Percentiles rank a stretch among this genome's conserved stretches.
These are phyloP conservation scores for Eristalis arbustorum DNA, from an alignment of 2,888 invertebrate genomes.

Conservation along the genomic window DNA sequence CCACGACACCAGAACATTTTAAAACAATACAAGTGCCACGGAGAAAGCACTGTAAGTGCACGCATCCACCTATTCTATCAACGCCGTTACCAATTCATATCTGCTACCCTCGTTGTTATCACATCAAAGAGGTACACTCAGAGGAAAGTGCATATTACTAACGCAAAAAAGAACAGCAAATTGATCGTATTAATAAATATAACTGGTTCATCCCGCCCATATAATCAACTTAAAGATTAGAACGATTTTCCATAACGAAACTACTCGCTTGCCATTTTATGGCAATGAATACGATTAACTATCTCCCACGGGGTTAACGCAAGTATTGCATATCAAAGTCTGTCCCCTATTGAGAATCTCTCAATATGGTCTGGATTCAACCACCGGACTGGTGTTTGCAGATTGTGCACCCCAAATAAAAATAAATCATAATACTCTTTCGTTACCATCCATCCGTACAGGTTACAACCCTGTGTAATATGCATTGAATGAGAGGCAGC, in stretches of 20 bases:
- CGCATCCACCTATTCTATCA: conserved; percentile 17
- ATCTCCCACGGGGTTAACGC: conserved; percentile 59
- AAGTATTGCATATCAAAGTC: conserved; percentile 68
- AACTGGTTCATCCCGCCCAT: conserved; percentile 80
- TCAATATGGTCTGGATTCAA: conserved; percentile 70
- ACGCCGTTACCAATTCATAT: conserved; percentile 29
- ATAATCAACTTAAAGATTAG: conserved; percentile 79
- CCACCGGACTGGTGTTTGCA: conserved; percentile 71
- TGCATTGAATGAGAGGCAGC: conserved; percentile 60
- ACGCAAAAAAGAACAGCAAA: conserved; percentile 79
- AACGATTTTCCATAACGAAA: conserved; percentile 70
- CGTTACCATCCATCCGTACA: conserved; percentile 70
- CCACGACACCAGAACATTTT: conserved; percentile 21
- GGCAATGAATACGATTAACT: conserved; percentile 71
- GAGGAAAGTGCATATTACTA: conserved; percentile 72
- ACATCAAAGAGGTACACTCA: conserved; percentile 36
- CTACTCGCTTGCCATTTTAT: conserved; percentile 69
- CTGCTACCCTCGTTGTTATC: conserved; percentile 46
- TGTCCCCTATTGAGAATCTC: conserved; percentile 53
- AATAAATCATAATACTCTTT: conserved; percentile 80
- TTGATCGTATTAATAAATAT: conserved; percentile 81
- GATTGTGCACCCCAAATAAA: conserved; percentile 74
- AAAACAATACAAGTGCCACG: conserved; percentile 45
- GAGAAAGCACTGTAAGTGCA: background rate
- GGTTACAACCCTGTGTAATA: conserved; percentile 80